phyloP scores from a whole-genome alignment of 2,888 invertebrate species.

The Drosophila prostipennis region DNA sequence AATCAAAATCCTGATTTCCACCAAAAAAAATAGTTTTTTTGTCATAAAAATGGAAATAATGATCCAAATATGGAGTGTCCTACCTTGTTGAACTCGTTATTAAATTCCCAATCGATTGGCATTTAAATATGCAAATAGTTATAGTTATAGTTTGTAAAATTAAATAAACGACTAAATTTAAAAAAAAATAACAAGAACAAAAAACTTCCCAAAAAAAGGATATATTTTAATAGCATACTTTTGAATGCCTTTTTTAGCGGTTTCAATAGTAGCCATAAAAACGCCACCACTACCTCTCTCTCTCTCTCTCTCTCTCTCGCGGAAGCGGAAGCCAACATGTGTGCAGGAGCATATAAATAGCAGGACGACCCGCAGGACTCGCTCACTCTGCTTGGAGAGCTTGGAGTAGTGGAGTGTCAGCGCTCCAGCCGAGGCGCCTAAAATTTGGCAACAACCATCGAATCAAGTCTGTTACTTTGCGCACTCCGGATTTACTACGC shows the following conservation, averaged over 20 bases:
- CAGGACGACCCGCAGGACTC: constrained; percentile 57
- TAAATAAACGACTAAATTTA: too few species aligned
- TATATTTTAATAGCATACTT: too few species aligned
- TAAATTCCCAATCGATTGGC: too few species aligned
- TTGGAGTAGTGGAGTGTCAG: constrained; percentile 20
- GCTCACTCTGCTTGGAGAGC: constrained; percentile 49
- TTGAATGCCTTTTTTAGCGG: background rate
- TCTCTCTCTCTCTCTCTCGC: constrained; percentile 15
- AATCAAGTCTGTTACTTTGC: constrained; percentile 20
- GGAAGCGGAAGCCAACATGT: constrained; percentile 56
- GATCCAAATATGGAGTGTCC: too few species aligned
- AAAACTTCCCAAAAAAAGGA: too few species aligned
- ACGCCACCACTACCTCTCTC: constrained; percentile 4
- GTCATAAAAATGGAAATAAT: too few species aligned
- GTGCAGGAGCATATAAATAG: constrained; percentile 65
- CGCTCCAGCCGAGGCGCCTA: constrained; percentile 42
- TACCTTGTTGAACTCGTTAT: too few species aligned
- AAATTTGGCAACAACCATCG: constrained; percentile 8
- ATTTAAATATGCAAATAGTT: too few species aligned
- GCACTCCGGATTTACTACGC: constrained; percentile 11
- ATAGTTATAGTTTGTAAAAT: too few species aligned
- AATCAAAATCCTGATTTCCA: too few species aligned
- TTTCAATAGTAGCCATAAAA: background rate
- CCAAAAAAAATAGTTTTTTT: too few species aligned
- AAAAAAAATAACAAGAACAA: too few species aligned